Base-by-base conservation (phyloP, 1,140 invertebrate species). In the Idris sp. region DNA sequence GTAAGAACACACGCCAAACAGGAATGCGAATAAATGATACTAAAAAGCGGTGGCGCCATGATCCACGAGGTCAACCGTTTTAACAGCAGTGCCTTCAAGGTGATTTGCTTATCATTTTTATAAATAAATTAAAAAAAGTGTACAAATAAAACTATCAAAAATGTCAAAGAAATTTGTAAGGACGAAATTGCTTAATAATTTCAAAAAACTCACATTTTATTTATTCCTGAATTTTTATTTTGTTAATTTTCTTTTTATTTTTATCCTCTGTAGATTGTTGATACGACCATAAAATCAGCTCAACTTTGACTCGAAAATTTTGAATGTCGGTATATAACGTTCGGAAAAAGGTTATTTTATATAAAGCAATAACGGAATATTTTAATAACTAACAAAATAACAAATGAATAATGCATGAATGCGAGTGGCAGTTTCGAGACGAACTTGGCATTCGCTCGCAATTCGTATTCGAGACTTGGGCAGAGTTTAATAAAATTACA, bases 401-500 rank as follows among this genome's bases (percentile, higher is more conserved):
- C 25, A 36, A 61, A 54, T 61, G 56, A 71, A 61, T 61, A 61
- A 71, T 61, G 54, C 16, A 61, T 61, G 48, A 61, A 38, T 46
- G 48, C 56, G 54, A 71, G 65, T 69, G 65, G 54, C 46, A 71
- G 67, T 62, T 36, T 49, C 49, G 43, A 62, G 58, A 51, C 49
- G 53, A 59, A 53, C 53, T 74, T 68, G 62, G 72, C 72, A 62
- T 61, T 64, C 58, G 44, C 30, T 53, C 41, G 33, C 51, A 38
- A 49, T 36, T 51, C 56, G 54, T 53, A 46, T 67, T 61, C 43
- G 48, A 59, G 16, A n/a, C 10, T 46, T 59, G 26, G 26, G 58
- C 48, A 58, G 30, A 15, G 18, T 65, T 75, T 75, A 64, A 75
- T 69, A 75, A 64, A 75, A 61, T 59, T 59, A 53, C 38, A 46